Percentiles rank a stretch among this genome's conserved stretches.
phyloP scores from a whole-genome alignment of 2,797 vertebrate genomes.

The Macropus fuliginosus region DNA sequence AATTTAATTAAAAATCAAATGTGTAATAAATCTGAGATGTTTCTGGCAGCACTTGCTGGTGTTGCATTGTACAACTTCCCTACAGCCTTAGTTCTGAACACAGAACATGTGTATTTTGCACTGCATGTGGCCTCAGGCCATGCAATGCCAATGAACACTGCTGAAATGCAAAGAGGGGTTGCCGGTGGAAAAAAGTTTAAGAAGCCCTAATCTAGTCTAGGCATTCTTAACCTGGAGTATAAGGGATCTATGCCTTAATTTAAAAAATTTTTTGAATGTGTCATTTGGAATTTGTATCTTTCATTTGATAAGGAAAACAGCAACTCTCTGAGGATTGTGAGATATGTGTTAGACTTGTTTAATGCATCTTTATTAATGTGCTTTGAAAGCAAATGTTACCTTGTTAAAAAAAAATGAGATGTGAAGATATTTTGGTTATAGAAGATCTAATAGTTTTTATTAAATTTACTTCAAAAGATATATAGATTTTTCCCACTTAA shows the following conservation, averaged over 20 bases:
- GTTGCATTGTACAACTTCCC: too few species aligned
- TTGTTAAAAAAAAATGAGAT: neutral
- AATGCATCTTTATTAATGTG: neutral
- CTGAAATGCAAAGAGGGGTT: too few species aligned
- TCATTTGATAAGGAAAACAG: conserved; percentile 12
- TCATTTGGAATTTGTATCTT: neutral
- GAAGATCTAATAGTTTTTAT: neutral
- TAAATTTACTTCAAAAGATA: neutral
- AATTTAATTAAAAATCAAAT: too few species aligned
- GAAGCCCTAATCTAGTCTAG: neutral
- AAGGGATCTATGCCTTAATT: neutral
- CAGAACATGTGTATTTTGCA: too few species aligned
- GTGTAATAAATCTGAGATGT: too few species aligned
- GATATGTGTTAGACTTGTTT: neutral
- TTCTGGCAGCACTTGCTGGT: too few species aligned
- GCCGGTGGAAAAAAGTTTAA: too few species aligned
- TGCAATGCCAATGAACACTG: too few species aligned
- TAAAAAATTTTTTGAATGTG: neutral
- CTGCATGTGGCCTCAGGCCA: too few species aligned
- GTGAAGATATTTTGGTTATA: neutral
- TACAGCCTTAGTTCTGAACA: too few species aligned
- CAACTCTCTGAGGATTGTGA: neutral
- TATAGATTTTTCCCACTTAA: neutral
- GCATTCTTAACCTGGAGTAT: neutral
- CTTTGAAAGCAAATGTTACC: neutral